phyloP scores from a whole-genome alignment of 2,797 vertebrate species.

The Alexandromys oeconomus region DNA sequence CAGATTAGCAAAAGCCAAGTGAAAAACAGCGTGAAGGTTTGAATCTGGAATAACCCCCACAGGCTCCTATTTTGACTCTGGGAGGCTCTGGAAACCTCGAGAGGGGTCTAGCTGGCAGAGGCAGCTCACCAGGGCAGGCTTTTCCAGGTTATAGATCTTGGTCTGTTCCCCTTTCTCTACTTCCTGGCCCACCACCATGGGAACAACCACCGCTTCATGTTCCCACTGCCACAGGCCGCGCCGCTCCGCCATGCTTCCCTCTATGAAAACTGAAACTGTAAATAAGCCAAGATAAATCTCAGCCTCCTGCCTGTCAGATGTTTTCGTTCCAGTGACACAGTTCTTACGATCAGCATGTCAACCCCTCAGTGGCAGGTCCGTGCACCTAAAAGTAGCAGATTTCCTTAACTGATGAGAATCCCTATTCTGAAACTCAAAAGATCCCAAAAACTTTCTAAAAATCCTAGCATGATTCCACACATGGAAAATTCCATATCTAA shows the following conservation, averaged over 20 bases:
- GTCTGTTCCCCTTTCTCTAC: background rate
- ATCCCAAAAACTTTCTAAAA: background rate
- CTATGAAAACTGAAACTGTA: background rate
- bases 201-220: background rate
- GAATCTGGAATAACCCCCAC: background rate
- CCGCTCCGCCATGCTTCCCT: too few species aligned
- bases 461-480: background rate
- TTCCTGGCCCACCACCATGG: background rate
- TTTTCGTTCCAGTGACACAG: background rate
- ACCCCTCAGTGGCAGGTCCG: slow-evolving; percentile 4
- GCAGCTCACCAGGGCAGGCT: background rate
- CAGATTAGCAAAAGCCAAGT: background rate
- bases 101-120: background rate
- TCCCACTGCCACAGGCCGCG: background rate
- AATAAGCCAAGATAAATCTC: background rate
- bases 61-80: background rate
- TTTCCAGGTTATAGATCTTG: background rate
- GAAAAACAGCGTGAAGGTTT: background rate
- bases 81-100: background rate
- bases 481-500: background rate
- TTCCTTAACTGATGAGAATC: background rate
- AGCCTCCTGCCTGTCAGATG: background rate
- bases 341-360: background rate
- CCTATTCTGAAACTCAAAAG: background rate
- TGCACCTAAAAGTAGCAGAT: background rate